phyloP scores from a whole-genome alignment of 2,113 vertebrate species.

The Triplophysa tibetana region DNA sequence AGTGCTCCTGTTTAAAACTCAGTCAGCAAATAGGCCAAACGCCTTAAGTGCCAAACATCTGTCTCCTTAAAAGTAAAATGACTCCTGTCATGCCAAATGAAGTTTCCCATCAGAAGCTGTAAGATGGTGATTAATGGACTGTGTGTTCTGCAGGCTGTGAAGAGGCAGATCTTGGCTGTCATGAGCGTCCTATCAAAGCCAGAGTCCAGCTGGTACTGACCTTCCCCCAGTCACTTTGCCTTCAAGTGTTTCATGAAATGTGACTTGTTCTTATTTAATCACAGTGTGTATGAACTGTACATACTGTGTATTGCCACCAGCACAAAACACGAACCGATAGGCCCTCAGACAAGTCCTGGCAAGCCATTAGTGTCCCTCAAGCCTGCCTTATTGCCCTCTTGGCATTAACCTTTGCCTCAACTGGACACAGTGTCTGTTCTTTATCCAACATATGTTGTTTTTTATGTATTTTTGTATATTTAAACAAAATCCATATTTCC shows the following conservation, averaged over 20 bases:
- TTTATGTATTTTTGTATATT: no score
- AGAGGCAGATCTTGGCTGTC: conserved; percentile 9
- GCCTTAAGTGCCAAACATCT: neutral
- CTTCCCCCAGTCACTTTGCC: neutral
- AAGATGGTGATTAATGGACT: conserved; percentile 30
- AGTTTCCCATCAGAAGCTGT: conserved; percentile 25
- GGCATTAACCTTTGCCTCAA: neutral
- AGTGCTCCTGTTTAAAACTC: neutral
- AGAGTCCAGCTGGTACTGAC: conserved; percentile 21
- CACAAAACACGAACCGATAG: neutral
- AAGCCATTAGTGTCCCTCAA: conserved; percentile 4
- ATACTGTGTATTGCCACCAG: neutral
- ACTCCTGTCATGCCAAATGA: conserved; percentile 10
- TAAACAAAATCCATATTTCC: no score
- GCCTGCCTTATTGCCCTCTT: conserved; percentile 10
- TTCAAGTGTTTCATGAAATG: conserved; percentile 1
- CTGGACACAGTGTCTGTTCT: no score
- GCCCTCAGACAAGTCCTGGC: neutral
- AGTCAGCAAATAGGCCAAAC: neutral
- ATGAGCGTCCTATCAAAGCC: conserved; percentile 10
- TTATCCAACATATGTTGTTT: no score
- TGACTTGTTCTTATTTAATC: conserved; percentile 35
- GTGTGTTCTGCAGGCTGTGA: conserved; percentile 28
- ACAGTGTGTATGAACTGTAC: neutral
- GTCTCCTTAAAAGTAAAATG: neutral